Conservation (phyloP, 1,140 invertebrate genomes). For the Cydia amplana region DNA sequence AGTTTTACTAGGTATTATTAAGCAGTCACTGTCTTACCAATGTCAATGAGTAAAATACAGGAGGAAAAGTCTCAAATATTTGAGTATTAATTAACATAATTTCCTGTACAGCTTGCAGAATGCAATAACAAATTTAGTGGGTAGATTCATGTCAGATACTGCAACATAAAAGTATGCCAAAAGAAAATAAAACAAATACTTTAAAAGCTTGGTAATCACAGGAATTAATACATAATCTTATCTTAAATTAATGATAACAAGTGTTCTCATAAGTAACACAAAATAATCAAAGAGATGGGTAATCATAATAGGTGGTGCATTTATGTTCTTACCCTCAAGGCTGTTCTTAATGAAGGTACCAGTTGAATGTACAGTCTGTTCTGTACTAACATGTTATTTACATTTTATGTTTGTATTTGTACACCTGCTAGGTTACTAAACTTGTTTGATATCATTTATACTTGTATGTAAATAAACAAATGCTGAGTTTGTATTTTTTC, state of each 20-base stretch:
- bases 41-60: too few species aligned
- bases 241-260: slow-evolving; percentile 4
- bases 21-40: too few species aligned
- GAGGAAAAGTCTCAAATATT: too few species aligned
- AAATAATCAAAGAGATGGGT: not conserved
- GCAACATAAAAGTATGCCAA: not conserved
- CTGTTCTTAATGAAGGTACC: not conserved
- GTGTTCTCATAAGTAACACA: not conserved
- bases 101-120: too few species aligned
- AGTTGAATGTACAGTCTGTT: not conserved
- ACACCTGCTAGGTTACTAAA: slow-evolving; percentile 22
- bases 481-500: not conserved
- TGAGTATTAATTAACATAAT: too few species aligned
- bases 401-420: not conserved
- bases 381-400: not conserved
- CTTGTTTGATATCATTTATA: slow-evolving; percentile 23
- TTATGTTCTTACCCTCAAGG: slow-evolving; percentile 13
- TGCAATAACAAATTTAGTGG: not conserved
- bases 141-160: not conserved
- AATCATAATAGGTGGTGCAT: slow-evolving; percentile 4
- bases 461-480: slow-evolving; percentile 21
- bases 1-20: too few species aligned
- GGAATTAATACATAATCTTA: not conserved
- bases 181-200: not conserved
- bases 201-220: not conserved